phyloP scores from a whole-genome alignment of 1,140 invertebrate species.

The Oryctes rhinoceros region DNA sequence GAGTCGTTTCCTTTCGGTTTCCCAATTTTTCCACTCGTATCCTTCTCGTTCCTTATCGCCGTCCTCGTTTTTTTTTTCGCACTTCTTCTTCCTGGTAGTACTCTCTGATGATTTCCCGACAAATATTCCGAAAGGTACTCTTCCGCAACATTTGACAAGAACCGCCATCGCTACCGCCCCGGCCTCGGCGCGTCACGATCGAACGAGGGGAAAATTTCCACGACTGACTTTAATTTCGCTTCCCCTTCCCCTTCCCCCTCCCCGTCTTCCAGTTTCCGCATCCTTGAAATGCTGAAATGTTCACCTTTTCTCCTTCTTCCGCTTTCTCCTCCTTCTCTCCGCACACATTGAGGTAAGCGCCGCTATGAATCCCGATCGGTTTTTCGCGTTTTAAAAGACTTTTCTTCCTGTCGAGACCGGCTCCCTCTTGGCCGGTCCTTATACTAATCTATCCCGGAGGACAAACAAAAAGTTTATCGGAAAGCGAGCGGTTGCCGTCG shows the following conservation, averaged over 20 bases:
- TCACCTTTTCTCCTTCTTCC: neutral
- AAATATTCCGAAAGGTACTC: constrained; percentile 34
- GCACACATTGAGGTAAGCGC: neutral
- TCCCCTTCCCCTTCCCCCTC: neutral
- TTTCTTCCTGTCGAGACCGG: neutral
- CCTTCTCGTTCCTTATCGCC: neutral
- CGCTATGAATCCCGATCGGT: constrained; percentile 2
- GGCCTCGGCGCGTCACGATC: neutral
- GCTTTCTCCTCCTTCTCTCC: neutral
- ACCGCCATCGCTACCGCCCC: neutral
- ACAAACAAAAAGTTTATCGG: constrained; percentile 37
- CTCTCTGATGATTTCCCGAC: constrained; percentile 10
- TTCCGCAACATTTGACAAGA: constrained; percentile 29
- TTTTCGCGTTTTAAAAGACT: constrained; percentile 30
- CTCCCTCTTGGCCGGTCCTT: neutral
- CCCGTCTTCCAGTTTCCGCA: neutral
- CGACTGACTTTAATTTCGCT: neutral
- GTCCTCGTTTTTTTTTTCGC: neutral
- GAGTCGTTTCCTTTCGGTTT: neutral
- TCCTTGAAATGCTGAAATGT: neutral
- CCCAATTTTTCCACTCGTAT: neutral
- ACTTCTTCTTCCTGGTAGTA: neutral
- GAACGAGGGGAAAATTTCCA: neutral
- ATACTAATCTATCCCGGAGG: constrained; percentile 15
- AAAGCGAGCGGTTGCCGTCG: neutral